Evolutionary conservation across 2,888 invertebrate genomes (phyloP).

Genomic region (Elmis aenea): DNA sequence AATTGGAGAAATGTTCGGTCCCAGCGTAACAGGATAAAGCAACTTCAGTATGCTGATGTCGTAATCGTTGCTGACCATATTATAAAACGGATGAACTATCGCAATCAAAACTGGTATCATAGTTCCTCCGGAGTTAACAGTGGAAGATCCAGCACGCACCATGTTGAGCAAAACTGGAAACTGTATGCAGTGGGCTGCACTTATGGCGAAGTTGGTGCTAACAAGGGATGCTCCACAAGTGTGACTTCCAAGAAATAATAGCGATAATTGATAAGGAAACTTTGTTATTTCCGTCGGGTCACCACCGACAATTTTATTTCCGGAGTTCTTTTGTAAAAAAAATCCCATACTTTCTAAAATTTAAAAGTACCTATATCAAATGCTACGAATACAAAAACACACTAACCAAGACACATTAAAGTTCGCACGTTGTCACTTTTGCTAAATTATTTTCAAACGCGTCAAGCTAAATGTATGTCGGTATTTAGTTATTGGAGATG

Average conservation of each 20-base stretch:
- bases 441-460: too few relatives aligned
- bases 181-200: slow-evolving; percentile 5
- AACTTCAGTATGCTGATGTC: slow-evolving; percentile 6
- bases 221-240: slow-evolving; percentile 7
- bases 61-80: not conserved
- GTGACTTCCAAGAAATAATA: not conserved
- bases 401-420: too few relatives aligned
- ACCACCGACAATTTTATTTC: slow-evolving; percentile 9
- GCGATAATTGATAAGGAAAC: slow-evolving; percentile 8
- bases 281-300: not conserved
- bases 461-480: too few relatives aligned
- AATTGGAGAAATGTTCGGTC: not conserved
- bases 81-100: slow-evolving; percentile 4
- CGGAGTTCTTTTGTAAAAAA: too few relatives aligned
- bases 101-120: not conserved
- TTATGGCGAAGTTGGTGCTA: not conserved
- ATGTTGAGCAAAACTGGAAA: not conserved
- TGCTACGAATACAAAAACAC: too few relatives aligned
- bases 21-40: not conserved
- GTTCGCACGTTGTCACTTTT: too few relatives aligned
- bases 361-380: too few relatives aligned
- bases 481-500: too few relatives aligned
- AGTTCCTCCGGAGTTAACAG: slow-evolving; percentile 1
- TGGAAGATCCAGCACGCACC: slow-evolving; percentile 5
- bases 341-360: too few relatives aligned